Conservation (phyloP, 2,888 invertebrate genomes). For the Rambutsinella grinnellia region DNA sequence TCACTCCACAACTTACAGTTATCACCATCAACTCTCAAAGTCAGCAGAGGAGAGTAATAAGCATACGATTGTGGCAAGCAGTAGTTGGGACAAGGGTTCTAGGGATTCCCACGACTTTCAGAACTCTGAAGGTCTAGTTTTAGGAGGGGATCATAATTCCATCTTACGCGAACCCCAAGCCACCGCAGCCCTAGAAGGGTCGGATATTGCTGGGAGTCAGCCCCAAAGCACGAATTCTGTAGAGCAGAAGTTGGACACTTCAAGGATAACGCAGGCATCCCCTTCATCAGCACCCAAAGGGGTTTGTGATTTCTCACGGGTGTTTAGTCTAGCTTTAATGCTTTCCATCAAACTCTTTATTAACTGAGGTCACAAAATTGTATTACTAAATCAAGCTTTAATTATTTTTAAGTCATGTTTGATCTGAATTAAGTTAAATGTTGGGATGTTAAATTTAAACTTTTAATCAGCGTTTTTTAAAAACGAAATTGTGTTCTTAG, state of each 20-base stretch:
- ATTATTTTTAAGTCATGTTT: background rate
- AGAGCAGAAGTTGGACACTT: slow-evolving; percentile 25
- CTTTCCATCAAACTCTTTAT: slow-evolving; percentile 10
- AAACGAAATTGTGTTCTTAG: too few species aligned
- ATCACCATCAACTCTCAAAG: slow-evolving; percentile 7
- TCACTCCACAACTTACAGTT: background rate
- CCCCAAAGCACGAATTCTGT: slow-evolving; percentile 20
- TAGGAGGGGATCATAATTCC: slow-evolving; percentile 1
- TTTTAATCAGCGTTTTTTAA: too few species aligned
- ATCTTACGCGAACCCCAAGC: slow-evolving; percentile 35
- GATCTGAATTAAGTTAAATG: too few species aligned
- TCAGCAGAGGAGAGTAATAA: slow-evolving; percentile 3
- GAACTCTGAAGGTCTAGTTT: slow-evolving; percentile 3
- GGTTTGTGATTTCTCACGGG: slow-evolving; percentile 33
- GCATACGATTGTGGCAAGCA: background rate
- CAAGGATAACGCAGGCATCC: slow-evolving; percentile 9
- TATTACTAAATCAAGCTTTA: background rate
- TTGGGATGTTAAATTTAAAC: too few species aligned
- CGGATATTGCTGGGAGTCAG: background rate
- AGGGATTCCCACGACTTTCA: slow-evolving; percentile 25
- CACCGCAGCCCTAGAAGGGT: slow-evolving; percentile 40
- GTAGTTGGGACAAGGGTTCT: background rate
- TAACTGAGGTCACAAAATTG: slow-evolving; percentile 3
- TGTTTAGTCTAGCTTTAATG: slow-evolving; percentile 1
- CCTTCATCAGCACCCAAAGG: slow-evolving; percentile 7